Percentiles rank a stretch among this genome's conserved stretches.
phyloP scores from a whole-genome alignment of 2,797 vertebrate species.

The Spinus olivaceus region DNA sequence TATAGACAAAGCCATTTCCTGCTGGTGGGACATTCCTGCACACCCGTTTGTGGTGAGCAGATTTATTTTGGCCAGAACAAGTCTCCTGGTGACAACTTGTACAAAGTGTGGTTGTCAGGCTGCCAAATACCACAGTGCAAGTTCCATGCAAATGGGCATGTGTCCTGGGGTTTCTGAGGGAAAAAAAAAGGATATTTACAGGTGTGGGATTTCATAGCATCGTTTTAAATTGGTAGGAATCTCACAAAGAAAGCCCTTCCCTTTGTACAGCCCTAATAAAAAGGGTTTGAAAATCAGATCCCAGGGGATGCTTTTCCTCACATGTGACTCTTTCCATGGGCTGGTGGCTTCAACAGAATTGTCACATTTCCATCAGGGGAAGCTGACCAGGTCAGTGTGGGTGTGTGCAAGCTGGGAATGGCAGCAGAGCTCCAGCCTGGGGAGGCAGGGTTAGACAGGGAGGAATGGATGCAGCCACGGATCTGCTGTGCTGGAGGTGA shows the following conservation, averaged over 20 bases:
- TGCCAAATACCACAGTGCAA: neutral
- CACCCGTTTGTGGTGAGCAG: neutral
- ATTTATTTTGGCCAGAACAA: neutral
- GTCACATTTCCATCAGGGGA: neutral
- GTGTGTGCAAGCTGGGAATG: neutral
- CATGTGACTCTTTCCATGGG: rapidly evolving
- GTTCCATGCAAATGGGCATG: neutral
- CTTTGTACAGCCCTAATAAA: neutral
- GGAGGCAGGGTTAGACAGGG: neutral
- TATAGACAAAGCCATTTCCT: neutral
- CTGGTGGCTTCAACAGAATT: neutral
- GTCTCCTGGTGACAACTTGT: neutral
- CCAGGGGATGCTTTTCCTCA: neutral
- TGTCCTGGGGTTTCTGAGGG: rapidly evolving
- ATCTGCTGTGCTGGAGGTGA: rapidly evolving
- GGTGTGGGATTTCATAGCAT: neutral
- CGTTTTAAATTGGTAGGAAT: neutral
- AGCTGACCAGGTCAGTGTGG: neutral
- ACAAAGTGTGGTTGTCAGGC: neutral
- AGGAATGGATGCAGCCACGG: neutral
- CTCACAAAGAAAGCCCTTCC: rapidly evolving
- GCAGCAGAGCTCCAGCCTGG: neutral
- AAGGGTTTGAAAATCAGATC: neutral
- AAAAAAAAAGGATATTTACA: neutral
- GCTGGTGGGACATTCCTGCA: neutral